Percentiles rank a stretch among this genome's conserved stretches.
Evolutionary conservation across 2,797 vertebrate genomes (phyloP).

Genomic region (Botia almorhae): DNA sequence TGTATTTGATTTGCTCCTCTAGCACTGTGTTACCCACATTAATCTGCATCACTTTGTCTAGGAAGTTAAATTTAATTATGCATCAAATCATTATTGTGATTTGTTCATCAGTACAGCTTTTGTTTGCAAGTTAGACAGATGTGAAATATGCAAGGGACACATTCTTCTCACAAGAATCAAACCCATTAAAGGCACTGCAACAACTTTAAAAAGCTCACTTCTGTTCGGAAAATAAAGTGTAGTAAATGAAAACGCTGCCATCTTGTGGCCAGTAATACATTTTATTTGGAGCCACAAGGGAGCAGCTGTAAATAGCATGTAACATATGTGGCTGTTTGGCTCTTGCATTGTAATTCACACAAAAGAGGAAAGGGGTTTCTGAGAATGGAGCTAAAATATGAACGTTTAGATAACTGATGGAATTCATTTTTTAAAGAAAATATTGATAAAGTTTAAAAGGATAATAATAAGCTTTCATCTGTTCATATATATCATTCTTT

Average conservation of each 20-base stretch:
- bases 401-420: neutral
- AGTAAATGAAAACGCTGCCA: constrained; percentile 38
- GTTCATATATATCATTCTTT: neutral
- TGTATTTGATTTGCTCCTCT: neutral
- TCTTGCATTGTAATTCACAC: neutral
- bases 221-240: neutral
- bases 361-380: neutral
- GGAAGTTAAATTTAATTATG: neutral
- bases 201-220: neutral
- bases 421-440: too few relatives aligned
- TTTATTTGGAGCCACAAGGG: neutral
- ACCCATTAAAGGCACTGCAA: neutral
- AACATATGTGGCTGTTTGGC: neutral
- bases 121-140: neutral
- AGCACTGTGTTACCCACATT: neutral
- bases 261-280: constrained; percentile 10
- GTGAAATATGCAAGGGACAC: neutral
- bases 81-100: constrained; percentile 3
- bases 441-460: neutral
- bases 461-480: neutral
- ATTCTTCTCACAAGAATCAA: neutral
- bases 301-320: neutral
- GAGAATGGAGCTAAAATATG: neutral
- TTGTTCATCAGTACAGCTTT: neutral
- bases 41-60: neutral